Evolutionary conservation across 2,797 vertebrate species (phyloP), one percentile per base, ranked within the genome.

Genomic region (Fistularia commersonii): DNA sequence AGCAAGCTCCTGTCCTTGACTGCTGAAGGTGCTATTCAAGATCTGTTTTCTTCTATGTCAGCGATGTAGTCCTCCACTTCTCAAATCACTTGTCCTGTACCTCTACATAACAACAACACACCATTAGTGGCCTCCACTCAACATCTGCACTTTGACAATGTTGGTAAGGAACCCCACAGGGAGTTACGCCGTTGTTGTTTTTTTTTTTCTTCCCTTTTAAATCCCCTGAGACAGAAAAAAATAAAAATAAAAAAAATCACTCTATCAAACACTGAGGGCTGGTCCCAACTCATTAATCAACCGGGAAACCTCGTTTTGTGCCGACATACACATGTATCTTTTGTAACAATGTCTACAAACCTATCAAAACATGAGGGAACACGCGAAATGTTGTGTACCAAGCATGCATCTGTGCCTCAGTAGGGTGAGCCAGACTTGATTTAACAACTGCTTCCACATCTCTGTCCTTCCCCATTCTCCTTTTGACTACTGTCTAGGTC

Each of bases 261-360:
- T 80, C 57, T 47, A 44, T 69, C 51, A 74, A 74, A 66, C 62
- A 54, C 53, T 51, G 57, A 80, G 59, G 52, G 61, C 63, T 54
- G 69, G 77, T 76, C 78, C 76, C 66, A 76, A 77, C 68, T 78
- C 62, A 84, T 80, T 84, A 79, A 80, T 83, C 77, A 82, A 65
- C 58, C 15, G 61, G 46, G 46, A 77, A 72, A 71, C 50, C 48
- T 64, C 70, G 50, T 66, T 77, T 48, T 71, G 57, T 42, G 51
- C 44, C 61, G 56, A 41, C 44, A 37, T 70, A 74, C 65, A 74
- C 50, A 57, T 72, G 61, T 65, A 79, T 76, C 50, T 57, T 61
- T 54, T 69, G 57, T 51, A 71, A 51, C 62, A 81, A 66, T 69
- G 52, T 64, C 46, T 33, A 72, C 59, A 65, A 72, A 71, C 77